Percentiles rank a stretch among this genome's conserved stretches.
Conservation (phyloP, 1,140 invertebrate genomes). For the Fopius arisanus region DNA sequence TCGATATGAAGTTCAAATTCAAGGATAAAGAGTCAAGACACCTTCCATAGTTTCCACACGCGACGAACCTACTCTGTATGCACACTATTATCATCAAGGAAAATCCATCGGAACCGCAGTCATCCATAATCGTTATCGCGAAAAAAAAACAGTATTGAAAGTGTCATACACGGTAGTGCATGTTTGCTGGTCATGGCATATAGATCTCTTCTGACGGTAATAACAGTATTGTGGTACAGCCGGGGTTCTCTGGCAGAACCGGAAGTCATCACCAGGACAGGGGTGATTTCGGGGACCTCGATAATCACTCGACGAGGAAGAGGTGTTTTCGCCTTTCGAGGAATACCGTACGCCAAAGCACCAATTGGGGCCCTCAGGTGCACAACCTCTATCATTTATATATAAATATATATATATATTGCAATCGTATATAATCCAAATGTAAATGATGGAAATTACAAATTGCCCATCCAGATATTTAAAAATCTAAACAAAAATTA, state of each 20-base stretch:
- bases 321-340: slow-evolving; percentile 54
- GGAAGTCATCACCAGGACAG: slow-evolving; percentile 5
- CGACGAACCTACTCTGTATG: background rate
- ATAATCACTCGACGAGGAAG: slow-evolving; percentile 21
- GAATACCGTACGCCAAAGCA: slow-evolving; percentile 69
- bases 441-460: too few relatives aligned
- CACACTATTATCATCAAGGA: background rate
- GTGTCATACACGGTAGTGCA: background rate
- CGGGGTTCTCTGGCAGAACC: background rate
- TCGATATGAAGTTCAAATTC: background rate
- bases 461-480: too few relatives aligned
- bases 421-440: too few relatives aligned
- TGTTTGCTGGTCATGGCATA: background rate
- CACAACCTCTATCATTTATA: background rate
- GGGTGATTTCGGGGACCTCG: slow-evolving; percentile 24
- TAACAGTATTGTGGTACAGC: background rate
- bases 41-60: background rate
- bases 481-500: too few relatives aligned
- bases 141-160: background rate
- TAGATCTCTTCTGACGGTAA: background rate
- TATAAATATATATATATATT: too few relatives aligned
- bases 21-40: background rate
- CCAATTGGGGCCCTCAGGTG: slow-evolving; percentile 64
- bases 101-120: background rate
- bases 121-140: background rate